Percentiles rank a stretch among this genome's conserved stretches.
phyloP scores from a whole-genome alignment of 2,888 invertebrate species.

The Drosophila suboccidentalis region DNA sequence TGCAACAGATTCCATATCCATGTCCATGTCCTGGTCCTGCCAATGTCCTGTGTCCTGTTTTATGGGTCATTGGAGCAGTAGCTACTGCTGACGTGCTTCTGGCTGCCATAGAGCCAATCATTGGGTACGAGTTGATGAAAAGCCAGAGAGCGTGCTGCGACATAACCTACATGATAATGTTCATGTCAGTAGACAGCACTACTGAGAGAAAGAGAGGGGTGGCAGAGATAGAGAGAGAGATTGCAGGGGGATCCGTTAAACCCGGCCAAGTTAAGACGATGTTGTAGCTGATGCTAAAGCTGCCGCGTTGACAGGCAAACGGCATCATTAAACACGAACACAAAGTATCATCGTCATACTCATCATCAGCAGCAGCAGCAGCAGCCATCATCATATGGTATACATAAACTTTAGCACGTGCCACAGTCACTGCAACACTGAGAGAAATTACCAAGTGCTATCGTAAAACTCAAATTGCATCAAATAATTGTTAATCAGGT shows the following conservation, averaged over 20 bases:
- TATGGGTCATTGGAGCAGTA: constrained; percentile 75
- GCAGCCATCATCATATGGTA: constrained; percentile 56
- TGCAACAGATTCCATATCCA: constrained; percentile 33
- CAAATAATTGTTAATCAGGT: constrained; percentile 44
- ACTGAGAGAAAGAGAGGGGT: neutral
- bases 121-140: constrained; percentile 69
- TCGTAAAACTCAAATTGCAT: constrained; percentile 16
- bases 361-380: constrained; percentile 44
- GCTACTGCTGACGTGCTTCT: constrained; percentile 49
- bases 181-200: constrained; percentile 43
- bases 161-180: constrained; percentile 75
- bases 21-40: neutral
- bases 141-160: constrained; percentile 67
- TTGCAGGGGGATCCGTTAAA: constrained; percentile 20
- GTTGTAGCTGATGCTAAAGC: constrained; percentile 31
- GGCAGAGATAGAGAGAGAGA: neutral
- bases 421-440: constrained; percentile 50
- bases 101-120: constrained; percentile 65
- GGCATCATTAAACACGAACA: constrained; percentile 81
- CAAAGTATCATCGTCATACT: constrained; percentile 77
- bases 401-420: constrained; percentile 75
- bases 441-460: constrained; percentile 34
- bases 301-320: constrained; percentile 65
- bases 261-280: constrained; percentile 52
- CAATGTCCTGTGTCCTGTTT: constrained; percentile 53